A percentile compares a stretch with the other conserved stretches of the same genome.
phyloP scores from a whole-genome alignment of 2,888 invertebrate genomes.

The Stramonita haemastoma region DNA sequence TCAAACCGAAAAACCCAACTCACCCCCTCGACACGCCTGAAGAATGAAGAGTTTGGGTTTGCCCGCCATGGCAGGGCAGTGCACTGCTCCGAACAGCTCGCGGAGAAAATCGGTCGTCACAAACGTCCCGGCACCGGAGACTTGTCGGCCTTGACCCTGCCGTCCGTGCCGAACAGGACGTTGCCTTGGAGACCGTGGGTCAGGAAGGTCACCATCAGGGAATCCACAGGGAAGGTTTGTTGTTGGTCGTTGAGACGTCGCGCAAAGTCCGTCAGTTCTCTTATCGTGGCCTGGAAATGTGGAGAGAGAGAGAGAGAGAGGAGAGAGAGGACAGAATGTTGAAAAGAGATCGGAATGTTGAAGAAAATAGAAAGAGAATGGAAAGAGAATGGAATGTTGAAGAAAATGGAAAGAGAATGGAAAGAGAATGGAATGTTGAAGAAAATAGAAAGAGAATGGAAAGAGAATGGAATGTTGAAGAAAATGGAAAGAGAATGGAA shows the following conservation, averaged over 20 bases:
- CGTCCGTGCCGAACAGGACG: not conserved
- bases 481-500: too few species aligned
- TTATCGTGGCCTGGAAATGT: not conserved
- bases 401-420: too few species aligned
- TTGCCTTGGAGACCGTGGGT: not conserved
- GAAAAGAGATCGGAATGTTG: too few species aligned
- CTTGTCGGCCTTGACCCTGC: not conserved
- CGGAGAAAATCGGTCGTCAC: not conserved
- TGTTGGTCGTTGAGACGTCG: not conserved
- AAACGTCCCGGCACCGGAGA: not conserved
- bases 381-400: too few species aligned
- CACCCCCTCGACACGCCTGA: not conserved
- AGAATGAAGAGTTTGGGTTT: not conserved
- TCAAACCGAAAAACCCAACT: too few species aligned
- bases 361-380: too few species aligned
- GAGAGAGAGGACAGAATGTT: too few species aligned
- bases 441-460: too few species aligned
- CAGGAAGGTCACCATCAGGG: not conserved
- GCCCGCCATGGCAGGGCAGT: not conserved
- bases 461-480: too few species aligned
- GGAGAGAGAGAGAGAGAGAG: too few species aligned
- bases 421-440: too few species aligned
- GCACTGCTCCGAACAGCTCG: not conserved
- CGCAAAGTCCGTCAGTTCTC: not conserved
- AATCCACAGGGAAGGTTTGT: not conserved